These are phyloP conservation scores for Papilio gigon DNA, from an alignment of 2,888 invertebrate species.

Conservation along the genomic window DNA sequence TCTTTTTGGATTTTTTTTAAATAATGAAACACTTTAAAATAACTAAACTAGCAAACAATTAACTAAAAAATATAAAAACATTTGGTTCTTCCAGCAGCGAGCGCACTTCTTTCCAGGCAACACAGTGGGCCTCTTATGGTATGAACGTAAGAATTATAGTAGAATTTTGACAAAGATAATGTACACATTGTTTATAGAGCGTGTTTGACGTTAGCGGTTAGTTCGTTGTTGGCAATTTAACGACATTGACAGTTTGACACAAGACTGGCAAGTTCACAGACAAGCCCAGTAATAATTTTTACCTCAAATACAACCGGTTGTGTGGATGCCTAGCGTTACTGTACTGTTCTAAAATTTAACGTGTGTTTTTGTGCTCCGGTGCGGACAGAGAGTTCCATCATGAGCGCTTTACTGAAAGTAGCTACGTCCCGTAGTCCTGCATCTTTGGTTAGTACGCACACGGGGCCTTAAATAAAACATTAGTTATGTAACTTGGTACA, in stretches of 20 bases:
- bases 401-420: conserved; percentile 79
- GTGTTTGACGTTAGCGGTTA: too few relatives aligned
- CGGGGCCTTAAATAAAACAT: conserved; percentile 47
- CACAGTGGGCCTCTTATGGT: too few relatives aligned
- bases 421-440: conserved; percentile 72
- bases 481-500: conserved; percentile 71
- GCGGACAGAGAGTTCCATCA: conserved; percentile 82
- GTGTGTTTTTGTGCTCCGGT: conserved; percentile 50
- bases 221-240: too few relatives aligned
- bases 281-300: not conserved
- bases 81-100: too few relatives aligned
- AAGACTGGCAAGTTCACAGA: conserved; percentile 7
- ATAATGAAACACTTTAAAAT: too few relatives aligned
- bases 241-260: too few relatives aligned
- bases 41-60: too few relatives aligned
- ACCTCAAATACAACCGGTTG: conserved; percentile 18
- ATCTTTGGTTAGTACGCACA: conserved; percentile 64
- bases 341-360: conserved; percentile 44
- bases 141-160: too few relatives aligned
- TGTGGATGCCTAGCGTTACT: conserved; percentile 45
- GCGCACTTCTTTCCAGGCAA: too few relatives aligned
- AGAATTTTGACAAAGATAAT: not conserved
- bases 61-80: too few relatives aligned
- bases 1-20: too few relatives aligned
- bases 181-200: not conserved